A percentile compares a stretch with the other conserved stretches of the same genome.
Conservation (phyloP, 2,888 invertebrate genomes). For the Elmis aenea region DNA sequence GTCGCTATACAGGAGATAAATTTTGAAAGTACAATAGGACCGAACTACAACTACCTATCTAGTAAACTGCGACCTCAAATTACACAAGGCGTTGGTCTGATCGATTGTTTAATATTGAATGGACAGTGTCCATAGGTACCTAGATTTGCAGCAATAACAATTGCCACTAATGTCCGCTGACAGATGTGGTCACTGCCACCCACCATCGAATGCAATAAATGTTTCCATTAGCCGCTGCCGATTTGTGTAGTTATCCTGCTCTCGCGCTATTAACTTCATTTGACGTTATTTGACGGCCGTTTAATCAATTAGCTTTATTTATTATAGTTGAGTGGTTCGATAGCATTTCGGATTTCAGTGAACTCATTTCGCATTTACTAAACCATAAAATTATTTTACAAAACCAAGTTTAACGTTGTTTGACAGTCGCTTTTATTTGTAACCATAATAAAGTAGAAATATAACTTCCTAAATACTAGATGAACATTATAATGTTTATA, state of each 20-base stretch:
- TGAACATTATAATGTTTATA: too few species aligned
- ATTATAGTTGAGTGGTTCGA: conserved; percentile 27
- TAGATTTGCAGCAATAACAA: conserved; percentile 29
- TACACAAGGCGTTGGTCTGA: background rate
- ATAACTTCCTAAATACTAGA: too few species aligned
- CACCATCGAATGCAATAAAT: conserved; percentile 34
- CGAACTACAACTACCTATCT: too few species aligned
- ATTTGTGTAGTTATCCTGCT: conserved; percentile 34
- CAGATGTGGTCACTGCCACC: conserved; percentile 42
- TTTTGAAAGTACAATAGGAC: too few species aligned
- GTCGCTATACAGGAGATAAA: too few species aligned
- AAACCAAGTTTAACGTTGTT: too few species aligned
- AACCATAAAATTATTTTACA: too few species aligned
- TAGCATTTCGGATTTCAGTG: conserved; percentile 16
- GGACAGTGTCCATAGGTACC: conserved; percentile 17
- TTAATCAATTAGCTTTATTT: conserved; percentile 32
- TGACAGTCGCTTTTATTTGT: too few species aligned
- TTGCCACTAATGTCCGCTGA: conserved; percentile 39
- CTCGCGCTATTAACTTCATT: conserved; percentile 38
- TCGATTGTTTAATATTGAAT: conserved; percentile 8
- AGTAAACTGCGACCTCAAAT: too few species aligned
- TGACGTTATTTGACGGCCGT: conserved; percentile 26
- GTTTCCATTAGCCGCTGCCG: conserved; percentile 30
- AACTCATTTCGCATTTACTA: too few species aligned
- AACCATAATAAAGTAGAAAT: too few species aligned